A percentile compares a stretch with the other conserved stretches of the same genome.
Evolutionary conservation across 1,140 invertebrate genomes (phyloP).

Genomic region (Sitobion miscanthi): DNA sequence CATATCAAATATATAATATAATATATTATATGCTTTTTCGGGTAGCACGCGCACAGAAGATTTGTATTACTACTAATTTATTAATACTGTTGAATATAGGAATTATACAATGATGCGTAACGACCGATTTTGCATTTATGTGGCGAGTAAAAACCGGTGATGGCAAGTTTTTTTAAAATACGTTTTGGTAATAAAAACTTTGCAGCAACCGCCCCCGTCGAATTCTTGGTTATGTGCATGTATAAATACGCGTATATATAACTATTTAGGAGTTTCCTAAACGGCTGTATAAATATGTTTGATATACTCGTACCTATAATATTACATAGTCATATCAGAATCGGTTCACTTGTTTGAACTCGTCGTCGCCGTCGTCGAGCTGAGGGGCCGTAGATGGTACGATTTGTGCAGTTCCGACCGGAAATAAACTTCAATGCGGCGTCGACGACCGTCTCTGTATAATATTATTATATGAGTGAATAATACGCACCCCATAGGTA

Average conservation of each 20-base stretch:
- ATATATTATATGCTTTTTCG: neutral
- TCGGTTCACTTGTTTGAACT: neutral
- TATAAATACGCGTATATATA: neutral
- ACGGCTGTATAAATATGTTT: neutral
- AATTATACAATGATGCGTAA: no score
- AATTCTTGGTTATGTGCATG: neutral
- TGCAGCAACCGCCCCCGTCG: neutral
- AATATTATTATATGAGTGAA: no score
- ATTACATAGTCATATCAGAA: neutral
- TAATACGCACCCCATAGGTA: neutral
- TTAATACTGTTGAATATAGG: no score
- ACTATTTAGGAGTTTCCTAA: no score
- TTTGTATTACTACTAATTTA: no score
- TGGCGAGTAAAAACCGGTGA: no score
- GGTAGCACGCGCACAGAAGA: no score
- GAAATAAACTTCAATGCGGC: neutral
- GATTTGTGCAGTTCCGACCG: neutral
- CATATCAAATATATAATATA: no score
- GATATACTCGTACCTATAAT: no score
- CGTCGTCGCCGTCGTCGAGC: neutral
- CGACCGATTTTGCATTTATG: no score
- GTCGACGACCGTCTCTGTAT: neutral
- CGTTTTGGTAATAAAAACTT: neutral
- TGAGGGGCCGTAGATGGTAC: neutral
- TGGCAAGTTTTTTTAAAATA: neutral